Evolutionary conservation across 2,888 invertebrate species (phyloP), one percentile per base, ranked within the genome.

Genomic region (Drosophila nigritarsus): DNA sequence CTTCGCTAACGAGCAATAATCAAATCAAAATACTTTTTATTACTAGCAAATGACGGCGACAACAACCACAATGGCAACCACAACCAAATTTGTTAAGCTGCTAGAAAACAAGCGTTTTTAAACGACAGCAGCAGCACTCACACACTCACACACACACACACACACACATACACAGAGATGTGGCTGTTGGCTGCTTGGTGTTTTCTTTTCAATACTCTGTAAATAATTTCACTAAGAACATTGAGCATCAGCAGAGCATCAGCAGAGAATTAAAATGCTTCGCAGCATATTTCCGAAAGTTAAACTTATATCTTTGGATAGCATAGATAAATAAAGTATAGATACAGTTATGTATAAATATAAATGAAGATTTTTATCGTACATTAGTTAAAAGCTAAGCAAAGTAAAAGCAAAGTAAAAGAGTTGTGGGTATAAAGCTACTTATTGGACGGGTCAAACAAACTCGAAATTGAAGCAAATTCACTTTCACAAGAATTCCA

Each of bases 1-100:
- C 9, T 15, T 29, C 65, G 87, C 89, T 87, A 87, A 87, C 89
- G 87, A 87, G 87, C 87, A 84, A 89, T 89, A 87, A 87, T 87
- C 89, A 89, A 87, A 87, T 87, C 87, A 87, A 81, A 83, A 87
- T 82, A 82, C 87, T 82, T 88, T 80, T 78, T 72, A 88, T 84
- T 82, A 86, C 82, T 73, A 74, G 65, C 74, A 83, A 72, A 75
- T 73, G 68, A 65, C 78, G 60, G 53, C 61, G 71, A 59, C 66
- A 69, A 55, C 62, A 70, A 48, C 60, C 56, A 55, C 49, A 55
- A 55, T 15, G 15, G 20, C 32, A 54, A 20, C 34, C 24, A 27
- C 54, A 55, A 29, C 20, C 30, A 56, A 66, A 66, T 53, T 53
- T 60, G 62, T 61, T 66, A 64, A 73, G 65, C 69, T 60, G 73